Base-by-base conservation (phyloP, 2,888 invertebrate genomes). In the Drosophila affinis region DNA sequence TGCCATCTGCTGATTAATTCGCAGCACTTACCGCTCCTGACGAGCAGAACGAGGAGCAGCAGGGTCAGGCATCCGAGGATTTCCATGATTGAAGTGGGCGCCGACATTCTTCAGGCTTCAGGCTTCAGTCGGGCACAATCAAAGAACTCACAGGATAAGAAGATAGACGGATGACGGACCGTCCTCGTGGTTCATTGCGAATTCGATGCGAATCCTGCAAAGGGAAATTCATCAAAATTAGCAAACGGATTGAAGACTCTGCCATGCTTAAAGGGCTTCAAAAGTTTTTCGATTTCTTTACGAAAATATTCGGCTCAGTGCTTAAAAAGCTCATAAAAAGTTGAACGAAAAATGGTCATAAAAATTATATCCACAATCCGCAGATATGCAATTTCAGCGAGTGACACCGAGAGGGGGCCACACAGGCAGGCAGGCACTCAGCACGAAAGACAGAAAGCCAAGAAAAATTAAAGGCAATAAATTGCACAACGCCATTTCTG, bases 401-500 rank as follows among this genome's bases (percentile, higher is more conserved):
- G 52, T 62, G 58, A 68, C 56, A 68, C 51, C 54, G 47, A 61
- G 56, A 53, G 10, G 12, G 18, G 47, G 29, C 9, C 29, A 3
- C 39, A 60, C 29, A 5, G 14, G 29, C 27, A 21, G 14, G 14
- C n/a, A 14, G 54, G 44, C 39, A 21, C n/a, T n/a, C 18, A 45
- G 14, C 14, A 18, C 29, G n/a, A 65, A 32, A 34, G 67, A 29
- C 78, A 46, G 59, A 32, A 54, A 55, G 58, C 68, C 81, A 78
- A 61, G 64, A 75, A 74, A 78, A 84, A 83, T 70, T 62, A 75
- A 77, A 79, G 75, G 89, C 77, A 79, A 85, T 85, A 85, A 85
- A 85, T 85, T 84, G 79, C 72, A 68, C 72, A 81, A 65, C 70
- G 62, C 74, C 79, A 85, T 82, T 79, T 76, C 81, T 81, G 88